Conservation (phyloP, 2,888 invertebrate species). For the Oasisia sp. region DNA sequence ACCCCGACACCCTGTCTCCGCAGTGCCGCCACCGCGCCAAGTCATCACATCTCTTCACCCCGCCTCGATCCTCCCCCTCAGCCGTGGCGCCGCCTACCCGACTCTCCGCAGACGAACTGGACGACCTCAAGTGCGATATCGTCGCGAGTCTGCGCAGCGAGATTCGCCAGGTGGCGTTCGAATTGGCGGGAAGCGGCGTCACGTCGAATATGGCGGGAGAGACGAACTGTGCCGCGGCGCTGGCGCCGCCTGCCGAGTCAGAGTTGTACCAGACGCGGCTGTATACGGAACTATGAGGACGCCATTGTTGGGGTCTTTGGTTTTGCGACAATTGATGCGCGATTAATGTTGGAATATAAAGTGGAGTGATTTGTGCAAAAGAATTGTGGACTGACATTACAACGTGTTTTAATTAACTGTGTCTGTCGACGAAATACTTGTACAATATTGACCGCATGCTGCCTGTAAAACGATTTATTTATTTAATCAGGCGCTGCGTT, state of each 20-base stretch:
- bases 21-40: conserved; percentile 25
- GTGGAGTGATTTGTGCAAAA: neutral
- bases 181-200: conserved; percentile 26
- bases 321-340: neutral
- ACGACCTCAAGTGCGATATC: conserved; percentile 59
- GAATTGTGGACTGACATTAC: neutral
- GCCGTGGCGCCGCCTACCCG: conserved; percentile 38
- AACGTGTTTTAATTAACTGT: neutral
- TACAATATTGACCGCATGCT: neutral
- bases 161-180: conserved; percentile 37
- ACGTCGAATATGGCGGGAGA: conserved; percentile 20
- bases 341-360: neutral
- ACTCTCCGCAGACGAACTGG: conserved; percentile 55
- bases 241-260: conserved; percentile 53
- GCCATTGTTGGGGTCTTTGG: neutral
- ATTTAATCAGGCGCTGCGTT: neutral
- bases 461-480: neutral
- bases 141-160: conserved; percentile 56
- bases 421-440: neutral
- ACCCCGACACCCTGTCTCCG: conserved; percentile 21
- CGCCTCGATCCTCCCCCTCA: conserved; percentile 29
- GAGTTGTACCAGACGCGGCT: conserved; percentile 64
- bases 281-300: conserved; percentile 62
- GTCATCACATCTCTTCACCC: neutral
- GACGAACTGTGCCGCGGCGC: conserved; percentile 18